Conservation (phyloP, 2,797 vertebrate species). For the Hypotaenidia okinawae region DNA sequence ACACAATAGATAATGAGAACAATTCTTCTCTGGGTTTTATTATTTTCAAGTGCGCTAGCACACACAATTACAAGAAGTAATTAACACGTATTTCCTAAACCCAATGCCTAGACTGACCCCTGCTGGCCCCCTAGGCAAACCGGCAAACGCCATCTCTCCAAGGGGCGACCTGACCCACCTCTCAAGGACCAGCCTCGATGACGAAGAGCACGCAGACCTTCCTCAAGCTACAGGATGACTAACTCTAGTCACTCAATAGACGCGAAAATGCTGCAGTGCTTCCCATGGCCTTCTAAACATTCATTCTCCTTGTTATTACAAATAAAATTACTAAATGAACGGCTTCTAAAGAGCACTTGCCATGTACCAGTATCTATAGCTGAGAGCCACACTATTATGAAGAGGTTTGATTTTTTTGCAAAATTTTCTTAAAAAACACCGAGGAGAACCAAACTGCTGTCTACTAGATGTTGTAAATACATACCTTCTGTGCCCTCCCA, state of each 20-base stretch:
- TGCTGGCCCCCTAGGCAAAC: slow-evolving; percentile 64
- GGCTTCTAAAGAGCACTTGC: not conserved
- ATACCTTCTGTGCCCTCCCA: not conserved
- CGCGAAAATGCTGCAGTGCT: not conserved
- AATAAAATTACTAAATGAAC: not conserved
- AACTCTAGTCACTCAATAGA: not conserved
- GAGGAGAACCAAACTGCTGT: not conserved
- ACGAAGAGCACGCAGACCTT: not conserved
- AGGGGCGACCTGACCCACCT: not conserved
- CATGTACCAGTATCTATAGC: not conserved
- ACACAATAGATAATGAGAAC: not conserved
- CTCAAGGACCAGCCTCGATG: not conserved
- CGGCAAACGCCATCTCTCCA: accelerated
- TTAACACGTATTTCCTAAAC: slow-evolving; percentile 54
- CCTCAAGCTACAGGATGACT: not conserved
- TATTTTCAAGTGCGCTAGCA: not conserved
- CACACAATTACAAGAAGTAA: slow-evolving; percentile 27
- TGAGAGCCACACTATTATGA: not conserved
- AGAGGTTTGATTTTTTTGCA: not conserved
- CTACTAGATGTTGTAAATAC: not conserved
- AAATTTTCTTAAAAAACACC: not conserved
- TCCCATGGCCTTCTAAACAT: not conserved
- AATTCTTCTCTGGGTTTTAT: not conserved
- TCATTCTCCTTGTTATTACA: not conserved
- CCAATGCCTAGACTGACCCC: slow-evolving; percentile 79